Percentiles rank a stretch among this genome's conserved stretches.
phyloP scores from a whole-genome alignment of 1,140 invertebrate species.

The Achatina immaculata region DNA sequence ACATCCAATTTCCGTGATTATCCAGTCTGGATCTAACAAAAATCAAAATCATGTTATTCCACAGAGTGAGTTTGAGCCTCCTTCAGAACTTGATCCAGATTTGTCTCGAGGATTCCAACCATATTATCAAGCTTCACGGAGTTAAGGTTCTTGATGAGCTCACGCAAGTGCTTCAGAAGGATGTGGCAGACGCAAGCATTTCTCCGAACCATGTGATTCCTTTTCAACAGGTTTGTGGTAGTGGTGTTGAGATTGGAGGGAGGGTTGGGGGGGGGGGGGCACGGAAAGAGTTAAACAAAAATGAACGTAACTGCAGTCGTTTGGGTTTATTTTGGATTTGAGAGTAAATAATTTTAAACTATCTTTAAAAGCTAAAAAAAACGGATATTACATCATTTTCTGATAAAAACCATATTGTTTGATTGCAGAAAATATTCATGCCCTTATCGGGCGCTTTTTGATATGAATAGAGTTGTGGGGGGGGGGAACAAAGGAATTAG shows the following conservation, averaged over 20 bases:
- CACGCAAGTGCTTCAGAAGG: conserved; percentile 57
- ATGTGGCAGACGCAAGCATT: conserved; percentile 47
- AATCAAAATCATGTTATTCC: too few relatives aligned
- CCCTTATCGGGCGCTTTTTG: too few relatives aligned
- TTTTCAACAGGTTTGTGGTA: conserved; percentile 48
- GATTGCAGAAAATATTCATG: too few relatives aligned
- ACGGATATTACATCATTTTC: background rate
- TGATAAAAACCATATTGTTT: too few relatives aligned
- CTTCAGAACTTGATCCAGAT: conserved; percentile 60
- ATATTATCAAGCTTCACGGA: conserved; percentile 68
- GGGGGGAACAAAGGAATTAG: too few relatives aligned
- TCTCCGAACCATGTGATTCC: conserved; percentile 33
- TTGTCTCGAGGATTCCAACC: conserved; percentile 67
- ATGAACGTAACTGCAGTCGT: background rate
- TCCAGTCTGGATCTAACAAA: too few relatives aligned
- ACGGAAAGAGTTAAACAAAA: background rate
- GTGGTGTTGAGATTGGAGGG: background rate
- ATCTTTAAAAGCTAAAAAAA: background rate
- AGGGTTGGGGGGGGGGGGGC: too few relatives aligned
- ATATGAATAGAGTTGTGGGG: too few relatives aligned
- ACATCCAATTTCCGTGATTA: too few relatives aligned
- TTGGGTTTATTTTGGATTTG: background rate
- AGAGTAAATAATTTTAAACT: background rate
- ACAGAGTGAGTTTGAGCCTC: conserved; percentile 60
- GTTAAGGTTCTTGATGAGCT: conserved; percentile 71